Conservation (phyloP, 2,113 vertebrate species). For the Engystomops pustulosus region DNA sequence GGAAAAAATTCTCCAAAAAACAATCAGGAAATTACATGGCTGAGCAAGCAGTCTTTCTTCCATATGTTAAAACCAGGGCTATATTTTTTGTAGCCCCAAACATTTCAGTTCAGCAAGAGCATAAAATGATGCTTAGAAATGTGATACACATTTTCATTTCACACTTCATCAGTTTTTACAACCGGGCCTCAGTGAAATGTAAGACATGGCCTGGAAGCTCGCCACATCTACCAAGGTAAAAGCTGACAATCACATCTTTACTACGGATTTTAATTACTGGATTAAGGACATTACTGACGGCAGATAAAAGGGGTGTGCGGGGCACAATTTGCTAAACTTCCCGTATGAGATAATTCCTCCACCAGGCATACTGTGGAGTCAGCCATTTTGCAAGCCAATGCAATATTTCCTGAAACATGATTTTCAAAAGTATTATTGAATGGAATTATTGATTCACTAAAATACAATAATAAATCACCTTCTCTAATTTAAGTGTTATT, state of each 20-base stretch:
- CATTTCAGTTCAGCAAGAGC: conserved; percentile 76
- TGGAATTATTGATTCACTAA: not conserved
- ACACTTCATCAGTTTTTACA: conserved; percentile 87
- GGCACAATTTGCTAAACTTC: not conserved
- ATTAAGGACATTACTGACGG: not conserved
- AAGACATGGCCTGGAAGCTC: conserved; percentile 72
- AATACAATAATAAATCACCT: not conserved
- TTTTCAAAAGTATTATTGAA: not conserved
- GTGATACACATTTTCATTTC: conserved; percentile 90
- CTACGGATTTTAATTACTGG: conserved; percentile 2
- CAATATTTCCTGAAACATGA: not conserved
- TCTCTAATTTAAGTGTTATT: too few species aligned
- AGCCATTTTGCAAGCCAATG: not conserved
- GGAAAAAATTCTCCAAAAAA: conserved; percentile 42
- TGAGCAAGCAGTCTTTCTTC: conserved; percentile 70
- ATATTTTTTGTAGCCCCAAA: conserved; percentile 65
- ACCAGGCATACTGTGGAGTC: not conserved
- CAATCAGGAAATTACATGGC: conserved; percentile 64
- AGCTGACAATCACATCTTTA: conserved; percentile 69
- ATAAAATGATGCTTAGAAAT: conserved; percentile 85
- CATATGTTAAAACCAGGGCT: conserved; percentile 68
- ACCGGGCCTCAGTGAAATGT: conserved; percentile 74
- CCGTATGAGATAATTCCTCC: not conserved
- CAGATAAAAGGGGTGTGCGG: not conserved
- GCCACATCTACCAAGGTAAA: conserved; percentile 73